Conservation (phyloP, 2,888 invertebrate species). For the Drosophila affinis region DNA sequence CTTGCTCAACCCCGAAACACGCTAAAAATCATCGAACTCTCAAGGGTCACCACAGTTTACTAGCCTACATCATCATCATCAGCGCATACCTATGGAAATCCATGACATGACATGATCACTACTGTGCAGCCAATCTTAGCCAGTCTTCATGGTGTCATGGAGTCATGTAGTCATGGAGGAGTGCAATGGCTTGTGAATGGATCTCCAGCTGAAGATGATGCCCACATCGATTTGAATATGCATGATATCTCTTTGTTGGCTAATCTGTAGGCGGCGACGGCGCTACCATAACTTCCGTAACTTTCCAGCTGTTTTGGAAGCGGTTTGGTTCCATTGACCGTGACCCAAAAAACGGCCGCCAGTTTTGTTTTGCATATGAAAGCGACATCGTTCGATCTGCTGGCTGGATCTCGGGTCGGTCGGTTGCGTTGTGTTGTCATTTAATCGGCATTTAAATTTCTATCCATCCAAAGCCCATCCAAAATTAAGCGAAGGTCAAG, state of each 20-base stretch:
- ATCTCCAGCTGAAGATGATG: constrained; percentile 12
- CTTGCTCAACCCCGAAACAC: constrained; percentile 47
- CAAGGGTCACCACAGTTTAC: constrained; percentile 50
- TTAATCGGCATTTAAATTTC: constrained; percentile 59
- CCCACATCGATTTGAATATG: constrained; percentile 26
- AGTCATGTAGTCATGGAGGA: constrained; percentile 37
- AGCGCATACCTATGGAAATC: constrained; percentile 45
- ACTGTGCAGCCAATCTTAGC: constrained; percentile 8
- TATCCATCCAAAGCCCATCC: constrained; percentile 38
- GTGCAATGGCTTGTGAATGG: constrained; percentile 47
- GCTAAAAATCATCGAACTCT: constrained; percentile 73
- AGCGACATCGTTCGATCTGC: constrained; percentile 9
- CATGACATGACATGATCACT: constrained; percentile 29
- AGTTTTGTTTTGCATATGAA: constrained; percentile 66
- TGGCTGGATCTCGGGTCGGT: not conserved
- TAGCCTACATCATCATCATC: constrained; percentile 48
- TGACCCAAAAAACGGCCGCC: constrained; percentile 68
- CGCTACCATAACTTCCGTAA: constrained; percentile 45
- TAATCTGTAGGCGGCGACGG: constrained; percentile 16
- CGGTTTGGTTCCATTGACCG: constrained; percentile 71
- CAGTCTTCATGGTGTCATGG: constrained; percentile 10
- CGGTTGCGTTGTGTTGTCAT: constrained; percentile 29
- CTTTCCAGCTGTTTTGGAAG: constrained; percentile 21
- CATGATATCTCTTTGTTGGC: constrained; percentile 27
- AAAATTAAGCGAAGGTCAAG: constrained; percentile 63